A percentile compares a stretch with the other conserved stretches of the same genome.
Evolutionary conservation across 1,140 invertebrate genomes (phyloP).

Genomic region (Gonioctena quinquepunctata): DNA sequence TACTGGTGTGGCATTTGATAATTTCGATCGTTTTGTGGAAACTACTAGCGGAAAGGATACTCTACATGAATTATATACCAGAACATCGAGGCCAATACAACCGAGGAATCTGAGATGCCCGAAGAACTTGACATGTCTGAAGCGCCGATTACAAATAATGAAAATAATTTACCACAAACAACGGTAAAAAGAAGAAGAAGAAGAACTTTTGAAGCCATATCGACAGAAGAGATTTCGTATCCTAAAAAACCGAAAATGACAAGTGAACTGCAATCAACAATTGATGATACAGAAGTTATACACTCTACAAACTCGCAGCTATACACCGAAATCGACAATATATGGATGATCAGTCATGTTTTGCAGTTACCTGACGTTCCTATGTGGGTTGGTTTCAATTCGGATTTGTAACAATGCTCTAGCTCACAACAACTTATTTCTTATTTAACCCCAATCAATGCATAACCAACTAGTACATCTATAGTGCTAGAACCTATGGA

Average conservation of each 20-base stretch:
- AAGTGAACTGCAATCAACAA: neutral
- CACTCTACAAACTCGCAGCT: slow-evolving; percentile 7
- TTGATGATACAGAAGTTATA: neutral
- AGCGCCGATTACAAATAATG: neutral
- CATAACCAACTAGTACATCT: slow-evolving; percentile 9
- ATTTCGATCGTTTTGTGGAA: neutral
- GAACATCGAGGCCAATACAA: neutral
- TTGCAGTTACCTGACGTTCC: neutral
- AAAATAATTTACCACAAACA: neutral
- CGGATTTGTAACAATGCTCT: neutral
- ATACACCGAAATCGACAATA: slow-evolving; percentile 13
- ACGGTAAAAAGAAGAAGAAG: neutral
- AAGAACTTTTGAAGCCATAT: neutral
- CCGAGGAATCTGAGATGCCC: neutral
- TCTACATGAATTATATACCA: slow-evolving; percentile 56
- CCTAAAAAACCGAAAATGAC: neutral
- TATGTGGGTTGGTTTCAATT: slow-evolving; percentile 10
- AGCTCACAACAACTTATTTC: neutral
- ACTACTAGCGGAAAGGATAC: slow-evolving; percentile 54
- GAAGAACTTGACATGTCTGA: too few relatives aligned
- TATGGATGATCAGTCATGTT: slow-evolving; percentile 20
- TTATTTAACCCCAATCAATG: slow-evolving; percentile 38
- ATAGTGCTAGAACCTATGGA: slow-evolving; percentile 34
- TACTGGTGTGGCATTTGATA: neutral
- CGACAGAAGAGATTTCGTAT: neutral